These are phyloP conservation scores for Philereme vetulata DNA, from an alignment of 2,888 invertebrate genomes.

Conservation along the genomic window DNA sequence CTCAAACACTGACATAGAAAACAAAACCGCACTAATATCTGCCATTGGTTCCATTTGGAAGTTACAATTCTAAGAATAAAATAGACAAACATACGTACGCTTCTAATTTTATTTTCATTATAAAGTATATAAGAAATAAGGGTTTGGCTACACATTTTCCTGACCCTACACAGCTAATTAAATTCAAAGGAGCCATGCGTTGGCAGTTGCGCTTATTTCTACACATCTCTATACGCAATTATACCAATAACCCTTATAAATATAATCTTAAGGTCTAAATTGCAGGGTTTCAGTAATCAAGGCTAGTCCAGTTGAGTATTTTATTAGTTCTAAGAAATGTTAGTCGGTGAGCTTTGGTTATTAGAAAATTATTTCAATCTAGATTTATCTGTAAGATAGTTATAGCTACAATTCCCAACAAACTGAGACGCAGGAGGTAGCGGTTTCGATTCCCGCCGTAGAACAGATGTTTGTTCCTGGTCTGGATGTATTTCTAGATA, in stretches of 20 bases:
- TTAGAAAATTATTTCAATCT: background rate
- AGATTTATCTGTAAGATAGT: background rate
- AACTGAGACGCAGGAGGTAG: no score
- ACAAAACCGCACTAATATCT: no score
- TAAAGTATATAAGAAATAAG: background rate
- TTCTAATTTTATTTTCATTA: background rate
- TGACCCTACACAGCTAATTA: conserved; percentile 13
- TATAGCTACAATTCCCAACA: no score
- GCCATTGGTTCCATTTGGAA: no score
- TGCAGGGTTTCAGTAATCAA: background rate
- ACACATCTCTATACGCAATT: conserved; percentile 2
- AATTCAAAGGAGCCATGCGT: conserved; percentile 12
- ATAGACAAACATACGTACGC: no score
- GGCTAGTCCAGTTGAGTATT: background rate
- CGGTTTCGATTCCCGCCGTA: no score
- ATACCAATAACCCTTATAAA: conserved; percentile 2
- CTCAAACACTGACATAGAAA: no score
- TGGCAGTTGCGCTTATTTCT: background rate
- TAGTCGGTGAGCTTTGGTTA: background rate
- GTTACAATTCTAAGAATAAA: no score
- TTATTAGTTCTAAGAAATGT: conserved; percentile 1
- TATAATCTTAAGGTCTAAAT: background rate
- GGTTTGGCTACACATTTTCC: background rate
- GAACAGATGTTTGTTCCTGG: no score
- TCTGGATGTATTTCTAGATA: no score